phyloP scores from a whole-genome alignment of 2,113 vertebrate species.

The Mastomys natalensis region DNA sequence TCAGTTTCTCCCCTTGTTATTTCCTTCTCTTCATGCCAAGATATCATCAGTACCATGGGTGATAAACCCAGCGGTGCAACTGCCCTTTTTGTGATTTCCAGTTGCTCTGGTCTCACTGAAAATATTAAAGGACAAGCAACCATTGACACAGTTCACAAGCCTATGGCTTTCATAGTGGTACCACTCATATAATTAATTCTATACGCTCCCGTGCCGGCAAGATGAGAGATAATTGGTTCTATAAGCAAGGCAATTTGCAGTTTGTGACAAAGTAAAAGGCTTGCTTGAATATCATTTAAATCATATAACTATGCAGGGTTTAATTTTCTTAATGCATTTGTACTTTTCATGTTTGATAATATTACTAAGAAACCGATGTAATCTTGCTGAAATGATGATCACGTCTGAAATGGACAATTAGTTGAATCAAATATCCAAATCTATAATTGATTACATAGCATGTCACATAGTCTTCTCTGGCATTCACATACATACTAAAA shows the following conservation, averaged over 20 bases:
- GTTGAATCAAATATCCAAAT: constrained; percentile 65
- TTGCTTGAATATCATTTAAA: constrained; percentile 66
- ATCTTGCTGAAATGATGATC: constrained; percentile 65
- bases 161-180: neutral
- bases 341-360: constrained; percentile 70
- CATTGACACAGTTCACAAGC: neutral
- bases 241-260: constrained; percentile 60
- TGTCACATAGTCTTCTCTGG: constrained; percentile 39
- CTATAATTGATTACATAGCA: constrained; percentile 60
- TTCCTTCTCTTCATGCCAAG: neutral
- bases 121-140: neutral
- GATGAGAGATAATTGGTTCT: constrained; percentile 59
- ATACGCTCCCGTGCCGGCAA: neutral
- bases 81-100: neutral
- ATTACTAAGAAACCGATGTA: constrained; percentile 65
- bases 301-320: constrained; percentile 35
- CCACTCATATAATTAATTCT: constrained; percentile 31
- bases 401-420: constrained; percentile 70
- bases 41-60: neutral
- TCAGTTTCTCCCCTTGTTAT: neutral
- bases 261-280: constrained; percentile 65
- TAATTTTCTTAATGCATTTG: constrained; percentile 77
- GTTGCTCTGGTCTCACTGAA: neutral
- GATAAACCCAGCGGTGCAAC: neutral
- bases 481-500: constrained; percentile 25